Base-by-base conservation (phyloP, 2,113 vertebrate genomes). In the Apodemus speciosus region DNA sequence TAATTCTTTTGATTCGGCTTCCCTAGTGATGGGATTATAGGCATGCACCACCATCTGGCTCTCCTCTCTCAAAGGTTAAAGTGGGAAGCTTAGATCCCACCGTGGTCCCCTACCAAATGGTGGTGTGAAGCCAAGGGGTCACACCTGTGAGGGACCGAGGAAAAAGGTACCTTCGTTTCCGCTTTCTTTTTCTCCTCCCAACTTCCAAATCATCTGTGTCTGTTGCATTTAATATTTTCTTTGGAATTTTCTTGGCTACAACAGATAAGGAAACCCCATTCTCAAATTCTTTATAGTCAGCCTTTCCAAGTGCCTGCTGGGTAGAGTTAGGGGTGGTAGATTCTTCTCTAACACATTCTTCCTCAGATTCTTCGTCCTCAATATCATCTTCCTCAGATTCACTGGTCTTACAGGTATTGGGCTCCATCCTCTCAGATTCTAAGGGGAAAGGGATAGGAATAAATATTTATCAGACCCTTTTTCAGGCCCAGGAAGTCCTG, bases 331-430 rank as follows among this genome's bases (percentile, higher is more conserved):
- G 85, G 76, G 25, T 73, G 25, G 53, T 1, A 30, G 10, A 51
- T 6, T 85, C 49, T 38, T 13, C 91, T 58, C 75, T 86, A 27
- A n/a, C 46, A 77, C 87, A 38, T 7, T 94, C 86, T 49, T 81
- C 97, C 85, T 97, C 96, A 2, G 97, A 97, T 40, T 98, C 98
- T 72, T 96, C 97, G 49, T 96, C 96, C 58, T 97, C 97, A 32
- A 38, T 71, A 2, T 64, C 96, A 9, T 95, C 97, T 27, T 96
- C 95, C 77, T 98, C 97, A 0, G 97, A 97, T 18, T 97, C 97
- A 2, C 93, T 97, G 90, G 76, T 92, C 60, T 91, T 96, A 5
- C 56, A 84, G 56, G 94, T 49, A 43, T 38, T 87, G 10, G 88
- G 91, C 87, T 97, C 97, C 98, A 98, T 98, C 38, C 79, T 96